Base-by-base conservation (phyloP, 2,888 invertebrate species). In the Holacanthella duospinosa region DNA sequence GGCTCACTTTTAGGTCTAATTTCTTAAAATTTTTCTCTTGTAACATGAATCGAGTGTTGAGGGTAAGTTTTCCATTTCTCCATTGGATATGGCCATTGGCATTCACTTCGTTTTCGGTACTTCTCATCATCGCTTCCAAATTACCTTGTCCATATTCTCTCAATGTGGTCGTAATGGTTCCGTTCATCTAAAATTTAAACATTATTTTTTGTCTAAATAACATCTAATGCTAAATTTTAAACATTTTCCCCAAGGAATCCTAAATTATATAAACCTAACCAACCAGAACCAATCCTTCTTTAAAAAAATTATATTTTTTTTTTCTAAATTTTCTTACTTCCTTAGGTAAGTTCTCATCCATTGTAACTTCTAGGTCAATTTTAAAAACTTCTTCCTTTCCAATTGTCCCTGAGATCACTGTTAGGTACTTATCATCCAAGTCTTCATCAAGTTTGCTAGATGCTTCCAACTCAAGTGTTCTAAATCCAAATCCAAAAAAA, bases 331-430 rank as follows among this genome's bases (percentile, higher is more conserved):
- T n/a, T n/a, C n/a, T n/a, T n/a, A n/a, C n/a, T n/a, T n/a, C n/a
- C n/a, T n/a, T n/a, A n/a, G 73, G 73, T 71, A 71, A 72, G 12
- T 65, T 53, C 12, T 69, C 56, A 26, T 60, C 62, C 56, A 71
- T 63, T 24, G 55, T 48, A 25, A 71, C 64, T 29, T 66, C 67
- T 12, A 72, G 55, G 55, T 73, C 71, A 43, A 72, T 64, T 55
- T 69, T 66, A 56, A 73, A 26, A 3, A 48, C 36, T 44, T 69
- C 67, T 26, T 64, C 53, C 43, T 67, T 65, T 9, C 64, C 68
- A 59, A 61, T 65, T 56, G 63, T 70, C 44, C 63, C 43, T 4
- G 59, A 63, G 19, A 69, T 62, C 26, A 68, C 12, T 0, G 70
- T 68, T 25, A 66, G 65, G 27, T 63, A 53, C 24, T 26, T 55